Percentiles rank a stretch among this genome's conserved stretches.
phyloP scores from a whole-genome alignment of 35 echinoderm and acorn worm genomes.

The Lytechinus variegatus region DNA sequence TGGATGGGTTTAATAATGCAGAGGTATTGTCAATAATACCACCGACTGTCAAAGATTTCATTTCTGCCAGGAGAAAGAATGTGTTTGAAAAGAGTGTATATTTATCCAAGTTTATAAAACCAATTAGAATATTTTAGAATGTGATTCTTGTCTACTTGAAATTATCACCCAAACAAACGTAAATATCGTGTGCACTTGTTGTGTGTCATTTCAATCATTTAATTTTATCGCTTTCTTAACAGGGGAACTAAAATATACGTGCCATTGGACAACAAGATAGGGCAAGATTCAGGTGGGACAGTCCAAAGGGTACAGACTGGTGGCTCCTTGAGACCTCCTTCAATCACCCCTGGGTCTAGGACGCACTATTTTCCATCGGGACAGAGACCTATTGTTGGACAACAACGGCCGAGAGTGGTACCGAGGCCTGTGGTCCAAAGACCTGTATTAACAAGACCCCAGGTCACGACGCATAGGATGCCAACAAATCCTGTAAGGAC shows the following conservation, averaged over 20 bases:
- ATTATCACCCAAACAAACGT: no score
- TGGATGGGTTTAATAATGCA: no score
- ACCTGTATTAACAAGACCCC: background rate
- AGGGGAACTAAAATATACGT: background rate
- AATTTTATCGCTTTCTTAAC: background rate
- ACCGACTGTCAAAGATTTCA: no score
- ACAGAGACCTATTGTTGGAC: background rate
- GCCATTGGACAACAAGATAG: background rate
- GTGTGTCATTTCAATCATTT: background rate
- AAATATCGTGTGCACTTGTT: no score
- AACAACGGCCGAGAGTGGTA: background rate
- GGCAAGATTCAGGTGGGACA: background rate
- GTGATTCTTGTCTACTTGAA: no score
- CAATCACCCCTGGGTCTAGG: background rate
- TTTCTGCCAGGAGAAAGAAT: no score
- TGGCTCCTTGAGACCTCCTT: background rate
- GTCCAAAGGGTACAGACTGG: background rate
- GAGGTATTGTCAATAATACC: no score
- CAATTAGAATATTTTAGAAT: no score
- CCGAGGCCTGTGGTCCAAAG: background rate
- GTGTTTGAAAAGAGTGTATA: no score
- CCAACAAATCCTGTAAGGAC: background rate
- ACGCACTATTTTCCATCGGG: background rate
- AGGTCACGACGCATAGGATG: background rate
- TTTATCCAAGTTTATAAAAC: no score